Base-by-base conservation (phyloP, 2,888 invertebrate genomes). In the Alcis repandata region DNA sequence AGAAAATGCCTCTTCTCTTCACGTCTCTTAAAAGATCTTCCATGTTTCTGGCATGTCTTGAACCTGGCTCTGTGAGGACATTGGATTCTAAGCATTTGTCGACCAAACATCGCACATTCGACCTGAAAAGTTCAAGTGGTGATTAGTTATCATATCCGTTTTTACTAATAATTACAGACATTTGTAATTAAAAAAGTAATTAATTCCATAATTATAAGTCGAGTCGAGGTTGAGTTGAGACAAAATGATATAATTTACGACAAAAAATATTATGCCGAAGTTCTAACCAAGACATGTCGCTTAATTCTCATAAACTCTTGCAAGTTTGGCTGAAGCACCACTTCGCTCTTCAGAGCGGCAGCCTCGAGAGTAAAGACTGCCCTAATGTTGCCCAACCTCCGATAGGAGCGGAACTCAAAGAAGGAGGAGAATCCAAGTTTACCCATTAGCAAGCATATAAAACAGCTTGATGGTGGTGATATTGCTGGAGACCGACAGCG, bases 1-100 rank as follows among this genome's bases (percentile, higher is more conserved):
- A 86, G 0, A 84, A 43, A 6, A 85, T 65, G 1, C 85, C 86
- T 1, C 88, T 77, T 51, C 72, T 79, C 70, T 89, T 89, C 6
- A 89, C 85, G 0, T 59, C 49, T 15, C 79, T 76, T 27, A 89
- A 54, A 1, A 68, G 69, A 1, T 46, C 74, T 17, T 75, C 53
- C 2, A 89, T 68, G 53, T 85, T 87, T 1, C 43, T 67, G 2
- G 77, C 73, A 67, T 84, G 84, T n/a, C 90, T 74, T 17, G 81
- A 83, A 1, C 72, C 72, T 0, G 74, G 70, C 0, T 67, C 61
- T 3, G 82, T 75, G 1, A 67, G 38, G 1, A 79, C 63, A 38
- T 88, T 82, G 27, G 73, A 79, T 1, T 68, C 70, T 0, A 85
- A 68, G 51, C 76, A 83, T 1, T 79, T 76, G 4, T 74, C 48